Base-by-base conservation (phyloP, 2,113 vertebrate species). In the Galemys pyrenaicus region DNA sequence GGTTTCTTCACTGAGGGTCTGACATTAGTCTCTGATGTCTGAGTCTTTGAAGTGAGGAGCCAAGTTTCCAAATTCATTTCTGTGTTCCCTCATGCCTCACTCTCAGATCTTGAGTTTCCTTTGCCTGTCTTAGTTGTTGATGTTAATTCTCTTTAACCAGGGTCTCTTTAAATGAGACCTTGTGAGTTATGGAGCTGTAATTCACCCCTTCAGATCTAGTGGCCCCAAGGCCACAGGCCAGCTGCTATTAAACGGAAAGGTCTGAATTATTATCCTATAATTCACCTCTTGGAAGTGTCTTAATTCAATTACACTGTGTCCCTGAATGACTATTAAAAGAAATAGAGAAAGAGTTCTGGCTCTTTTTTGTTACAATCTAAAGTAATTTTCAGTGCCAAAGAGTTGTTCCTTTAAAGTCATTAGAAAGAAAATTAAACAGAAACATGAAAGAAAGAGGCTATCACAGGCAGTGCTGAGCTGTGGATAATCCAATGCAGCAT, bases 301-400 rank as follows among this genome's bases (percentile, higher is more conserved):
- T 94, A 89, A 65, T 82, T 80, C 95, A 97, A 97, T 97, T 97
- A 96, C 20, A 79, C 64, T 22, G 3, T 75, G 94, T 90, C 94
- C 93, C 95, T 87, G 93, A 93, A 96, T 95, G 87, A 88, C 92
- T 86, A 91, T 95, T 94, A 80, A 95, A 91, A 96, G 93, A 96
- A 95, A 93, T 30, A 39, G 79, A 92, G 85, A 89, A 80, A 87
- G 51, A 56, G 68, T 91, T 90, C 73, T 60, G 44, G 56, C 80
- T 94, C 89, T 92, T 75, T 92, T 80, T 75, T 75, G 87, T 91
- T 93, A 79, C 64, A 60, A 95, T 82, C 93, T 92, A 86, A 93
- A 95, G 94, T 92, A 88, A 97, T 96, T 91, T 97, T 80, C 81
- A 81, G 64, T 10, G 78, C 84, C 93, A 93, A 89, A 88, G 70